Base-by-base conservation (phyloP, 2,113 vertebrate genomes). In the Megalops atlanticus region DNA sequence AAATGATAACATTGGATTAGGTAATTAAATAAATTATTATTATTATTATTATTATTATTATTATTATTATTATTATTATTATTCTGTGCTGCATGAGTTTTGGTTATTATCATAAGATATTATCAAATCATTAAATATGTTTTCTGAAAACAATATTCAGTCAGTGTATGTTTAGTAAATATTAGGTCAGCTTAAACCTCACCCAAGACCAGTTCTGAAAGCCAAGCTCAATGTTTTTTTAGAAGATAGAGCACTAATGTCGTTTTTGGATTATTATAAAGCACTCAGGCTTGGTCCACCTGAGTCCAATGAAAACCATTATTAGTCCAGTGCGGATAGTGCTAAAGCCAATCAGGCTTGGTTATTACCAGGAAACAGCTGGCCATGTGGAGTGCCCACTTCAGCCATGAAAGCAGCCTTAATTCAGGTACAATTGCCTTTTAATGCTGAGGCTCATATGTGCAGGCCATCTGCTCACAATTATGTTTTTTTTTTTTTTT, bases 401-500 rank as follows among this genome's bases (percentile, higher is more conserved):
- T 93, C 86, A 83, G 80, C 78, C 84, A 85, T 79, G 91, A 93
- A 85, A 87, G 77, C 78, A 86, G 90, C 86, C 82, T 92, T 89
- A 77, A 75, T 92, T 92, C 86, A 87, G 87, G 80, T 91, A 83
- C 88, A 92, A 92, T 91, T 92, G 89, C 89, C 86, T 86, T 89
- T 89, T 92, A 91, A 87, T 91, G 90, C 82, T 90, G 74, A 75
- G 84, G 87, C 84, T 79, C 79, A 86, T 88, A 86, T 80, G 79
- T 78, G 84, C 79, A 90, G 81, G 49, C 87, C 89, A 92, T 94
- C 92, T 94, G 89, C 86, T 94, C 92, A 90, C 88, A 86, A 91
- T 94, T 92, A 94, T 74, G 78, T 81, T 89, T 85, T 86, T 92
- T 90, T 89, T 64, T 11, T 64, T 31, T 10, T 64, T 27, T 45